Base-by-base conservation (phyloP, 1,140 invertebrate genomes). In the Papilio polyxenes region DNA sequence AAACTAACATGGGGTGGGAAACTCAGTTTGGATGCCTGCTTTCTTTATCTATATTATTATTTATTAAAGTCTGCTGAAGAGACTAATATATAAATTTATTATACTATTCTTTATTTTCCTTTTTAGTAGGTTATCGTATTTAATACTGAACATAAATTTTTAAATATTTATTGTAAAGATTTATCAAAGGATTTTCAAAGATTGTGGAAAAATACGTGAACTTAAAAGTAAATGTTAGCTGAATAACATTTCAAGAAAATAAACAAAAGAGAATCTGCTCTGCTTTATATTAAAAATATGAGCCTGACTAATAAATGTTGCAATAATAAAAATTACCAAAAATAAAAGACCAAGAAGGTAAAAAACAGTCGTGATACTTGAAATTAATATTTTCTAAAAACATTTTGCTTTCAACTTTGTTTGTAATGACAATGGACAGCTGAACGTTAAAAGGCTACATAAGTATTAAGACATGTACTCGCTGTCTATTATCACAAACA, bases 351-450 rank as follows among this genome's bases (percentile, higher is more conserved):
- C 10, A 65, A 31, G 20, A 17, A 56, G 3, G 9, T 10, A 65
- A 37, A 23, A 69, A 72, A 72, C 23, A 37, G 23, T 65, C 23
- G 11, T 31, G 62, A 40, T 72, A 72, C 31, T 72, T 37, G 65
- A 72, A 72, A 37, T 40, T 40, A 72, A 72, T 72, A 37, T 72
- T 72, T 37, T 37, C 65, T 72, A 40, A 72, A 72, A 72, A 72
- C 65, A 72, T 72, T 40, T 72, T 15, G 4, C 6, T 37, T 69
- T 69, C 10, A 69, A 69, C 65, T 69, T 69, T 72, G 65, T 72
- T 72, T 40, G 17, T 31, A 72, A 72, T 40, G 31, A 72, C 65
- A 72, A 72, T 37, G 13, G 0, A 72, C 23, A 37, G 23, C 31
- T 72, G 31, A 37, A 72, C 31, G 13, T 37, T 72, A 13, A 72